Percentiles rank a stretch among this genome's conserved stretches.
These are phyloP conservation scores for Axis porcinus DNA, from an alignment of 2,113 vertebrate genomes.

Conservation along the genomic window DNA sequence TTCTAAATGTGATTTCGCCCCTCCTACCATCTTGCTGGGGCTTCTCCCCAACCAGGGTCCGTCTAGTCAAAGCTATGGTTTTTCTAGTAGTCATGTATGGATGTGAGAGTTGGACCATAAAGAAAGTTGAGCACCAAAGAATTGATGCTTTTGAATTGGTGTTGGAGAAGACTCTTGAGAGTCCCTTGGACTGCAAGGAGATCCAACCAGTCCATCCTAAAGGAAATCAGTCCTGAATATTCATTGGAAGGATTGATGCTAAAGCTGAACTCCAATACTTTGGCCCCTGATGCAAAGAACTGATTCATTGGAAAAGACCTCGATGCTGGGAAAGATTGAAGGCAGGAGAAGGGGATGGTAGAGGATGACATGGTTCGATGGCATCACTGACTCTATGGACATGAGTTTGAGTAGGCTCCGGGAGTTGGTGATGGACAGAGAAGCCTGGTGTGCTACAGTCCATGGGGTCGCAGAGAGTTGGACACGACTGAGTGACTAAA, in stretches of 20 bases:
- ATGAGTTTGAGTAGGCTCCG: not conserved
- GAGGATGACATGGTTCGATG: not conserved
- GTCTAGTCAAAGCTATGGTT: too few relatives aligned
- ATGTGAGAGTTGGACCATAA: not conserved
- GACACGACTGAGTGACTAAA: not conserved
- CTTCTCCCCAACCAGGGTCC: not conserved
- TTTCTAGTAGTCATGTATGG: not conserved
- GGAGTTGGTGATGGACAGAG: not conserved
- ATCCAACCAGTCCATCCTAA: not conserved
- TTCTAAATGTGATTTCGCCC: not conserved
- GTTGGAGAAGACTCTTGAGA: not conserved
- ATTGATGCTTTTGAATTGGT: not conserved
- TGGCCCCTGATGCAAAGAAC: not conserved
- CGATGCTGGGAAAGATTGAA: not conserved
- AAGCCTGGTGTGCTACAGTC: not conserved
- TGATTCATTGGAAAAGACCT: not conserved
- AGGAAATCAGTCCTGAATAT: not conserved
- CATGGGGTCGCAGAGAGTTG: fast-evolving
- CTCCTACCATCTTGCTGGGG: not conserved
- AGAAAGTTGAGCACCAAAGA: not conserved
- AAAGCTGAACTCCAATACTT: not conserved
- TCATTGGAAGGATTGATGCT: not conserved
- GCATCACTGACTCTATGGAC: not conserved
- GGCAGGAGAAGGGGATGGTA: not conserved
- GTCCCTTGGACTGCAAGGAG: not conserved